Percentiles rank a stretch among this genome's conserved stretches.
Conservation (phyloP, 2,113 vertebrate genomes). For the Malaclemys terrapin region DNA sequence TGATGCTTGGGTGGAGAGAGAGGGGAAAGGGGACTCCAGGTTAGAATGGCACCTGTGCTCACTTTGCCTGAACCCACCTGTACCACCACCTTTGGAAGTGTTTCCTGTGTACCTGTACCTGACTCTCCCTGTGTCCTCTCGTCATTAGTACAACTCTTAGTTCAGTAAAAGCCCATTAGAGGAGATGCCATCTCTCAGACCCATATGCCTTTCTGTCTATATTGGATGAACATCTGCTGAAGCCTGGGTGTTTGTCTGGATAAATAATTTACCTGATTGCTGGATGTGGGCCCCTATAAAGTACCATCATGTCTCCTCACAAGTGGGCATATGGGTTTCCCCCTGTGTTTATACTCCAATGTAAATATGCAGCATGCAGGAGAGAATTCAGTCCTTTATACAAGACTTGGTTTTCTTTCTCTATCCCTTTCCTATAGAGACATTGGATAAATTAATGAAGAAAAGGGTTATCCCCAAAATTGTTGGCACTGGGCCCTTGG, state of each 20-base stretch:
- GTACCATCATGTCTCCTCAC: neutral
- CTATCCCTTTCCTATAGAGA: neutral
- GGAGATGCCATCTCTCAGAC: neutral
- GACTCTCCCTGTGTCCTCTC: neutral
- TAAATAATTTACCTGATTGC: neutral
- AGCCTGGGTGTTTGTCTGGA: neutral
- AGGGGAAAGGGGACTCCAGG: neutral
- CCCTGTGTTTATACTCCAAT: neutral
- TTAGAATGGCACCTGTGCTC: neutral
- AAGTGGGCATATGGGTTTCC: neutral
- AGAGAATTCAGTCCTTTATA: neutral
- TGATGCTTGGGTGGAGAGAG: neutral
- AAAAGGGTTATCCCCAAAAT: constrained; percentile 64
- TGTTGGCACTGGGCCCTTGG: constrained; percentile 80
- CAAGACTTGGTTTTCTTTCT: neutral
- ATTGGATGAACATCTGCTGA: neutral
- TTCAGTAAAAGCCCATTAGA: neutral
- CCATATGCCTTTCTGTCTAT: neutral
- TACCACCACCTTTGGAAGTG: neutral
- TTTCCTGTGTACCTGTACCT: neutral
- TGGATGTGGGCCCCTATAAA: neutral
- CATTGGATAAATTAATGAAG: neutral
- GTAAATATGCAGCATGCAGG: neutral
- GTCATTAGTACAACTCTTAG: neutral
- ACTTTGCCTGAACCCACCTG: neutral